Percentiles rank a stretch among this genome's conserved stretches.
phyloP scores from a whole-genome alignment of 2,797 vertebrate genomes.

The Buphagus erythrorhynchus region DNA sequence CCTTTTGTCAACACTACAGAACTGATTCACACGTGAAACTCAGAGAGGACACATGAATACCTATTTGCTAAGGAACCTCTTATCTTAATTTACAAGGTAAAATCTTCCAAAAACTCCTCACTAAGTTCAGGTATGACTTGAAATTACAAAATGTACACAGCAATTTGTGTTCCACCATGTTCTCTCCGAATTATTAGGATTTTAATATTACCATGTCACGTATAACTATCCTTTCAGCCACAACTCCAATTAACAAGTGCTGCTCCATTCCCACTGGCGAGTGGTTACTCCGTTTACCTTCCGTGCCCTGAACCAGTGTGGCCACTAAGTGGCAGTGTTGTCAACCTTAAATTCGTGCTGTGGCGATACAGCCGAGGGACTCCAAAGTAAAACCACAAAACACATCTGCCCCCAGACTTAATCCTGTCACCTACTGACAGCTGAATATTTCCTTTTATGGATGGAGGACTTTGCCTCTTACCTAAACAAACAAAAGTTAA shows the following conservation, averaged over 20 bases:
- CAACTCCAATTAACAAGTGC: not conserved
- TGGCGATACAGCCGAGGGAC: fast-evolving
- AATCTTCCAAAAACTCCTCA: not conserved
- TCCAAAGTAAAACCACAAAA: not conserved
- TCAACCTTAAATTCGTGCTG: not conserved
- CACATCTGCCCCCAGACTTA: not conserved
- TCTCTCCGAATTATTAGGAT: not conserved
- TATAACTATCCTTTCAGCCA: not conserved
- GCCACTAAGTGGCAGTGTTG: slow-evolving; percentile 58
- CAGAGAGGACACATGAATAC: not conserved
- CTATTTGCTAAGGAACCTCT: not conserved
- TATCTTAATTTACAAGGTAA: not conserved
- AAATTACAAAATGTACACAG: not conserved
- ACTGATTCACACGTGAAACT: not conserved
- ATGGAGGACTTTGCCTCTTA: not conserved
- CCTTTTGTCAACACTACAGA: not conserved
- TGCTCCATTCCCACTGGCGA: fast-evolving
- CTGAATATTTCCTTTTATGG: not conserved
- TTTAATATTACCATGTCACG: not conserved
- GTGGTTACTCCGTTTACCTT: not conserved
- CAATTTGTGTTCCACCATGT: not conserved
- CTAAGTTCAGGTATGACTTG: not conserved
- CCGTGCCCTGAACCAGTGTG: not conserved
- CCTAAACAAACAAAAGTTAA: not conserved
- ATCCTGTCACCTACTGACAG: not conserved